Base-by-base conservation (phyloP, 2,113 vertebrate genomes). In the Coturnix japonica region DNA sequence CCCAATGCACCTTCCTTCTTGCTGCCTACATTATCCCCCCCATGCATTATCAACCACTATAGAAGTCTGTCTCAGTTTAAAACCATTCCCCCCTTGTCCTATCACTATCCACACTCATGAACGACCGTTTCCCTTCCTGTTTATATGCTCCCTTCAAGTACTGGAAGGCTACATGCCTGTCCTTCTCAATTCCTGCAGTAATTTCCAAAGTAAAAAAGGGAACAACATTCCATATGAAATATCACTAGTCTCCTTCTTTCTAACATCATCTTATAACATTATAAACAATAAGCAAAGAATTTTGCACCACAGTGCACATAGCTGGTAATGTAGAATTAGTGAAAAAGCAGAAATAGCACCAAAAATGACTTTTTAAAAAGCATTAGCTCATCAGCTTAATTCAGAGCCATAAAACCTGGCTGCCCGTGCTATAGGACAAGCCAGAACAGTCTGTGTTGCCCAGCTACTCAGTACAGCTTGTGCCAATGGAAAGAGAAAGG, bases 361-460 rank as follows among this genome's bases (percentile, higher is more conserved):
- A n/a, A 60, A 59, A 39, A 51, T 10, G 5, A 54, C 49, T 66
- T 39, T 12, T 15, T 10, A 3, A 66, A 53, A 72, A 46, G 61
- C 1, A 35, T 47, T 12, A 59, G 33, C 80, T 43, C 6, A 77
- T 3, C 6, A 9, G 8, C 41, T 30, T 39, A 17, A 51, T 74
- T 80, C 61, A 60, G 64, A 89, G 31, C 46, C 56, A 14, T 43
- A 71, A 71, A 89, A 39, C 30, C 25, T 56, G 43, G 17, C 60
- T 35, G 57, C 11, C 60, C 0, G 4, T 37, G 66, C 11, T 7
- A 25, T 19, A 54, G 75, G 56, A 35, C 31, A 57, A 0, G 0
- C 23, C 54, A 84, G 35, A 61, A 53, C 2, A 18, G 47, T 19
- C 43, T 60, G 44, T 57, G 44, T 3, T 65, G 43, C 70, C 33